phyloP scores from a whole-genome alignment of 2,888 invertebrate genomes.

The Lepidocyrtoides sp. region DNA sequence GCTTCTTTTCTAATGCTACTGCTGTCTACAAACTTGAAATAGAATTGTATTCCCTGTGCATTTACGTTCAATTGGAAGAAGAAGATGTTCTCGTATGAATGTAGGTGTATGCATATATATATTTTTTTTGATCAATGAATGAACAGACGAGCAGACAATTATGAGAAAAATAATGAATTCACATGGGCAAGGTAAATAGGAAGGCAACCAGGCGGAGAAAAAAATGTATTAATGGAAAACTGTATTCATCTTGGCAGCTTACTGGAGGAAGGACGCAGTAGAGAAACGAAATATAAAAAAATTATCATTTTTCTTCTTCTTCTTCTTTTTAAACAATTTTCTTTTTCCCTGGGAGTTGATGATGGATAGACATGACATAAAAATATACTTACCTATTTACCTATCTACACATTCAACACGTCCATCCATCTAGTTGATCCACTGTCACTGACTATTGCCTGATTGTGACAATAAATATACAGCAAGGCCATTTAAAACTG shows the following conservation, averaged over 20 bases:
- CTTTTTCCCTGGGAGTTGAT: neutral
- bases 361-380: conserved; percentile 26
- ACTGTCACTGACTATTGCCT: too few relatives aligned
- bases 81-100: neutral
- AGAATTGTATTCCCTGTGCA: neutral
- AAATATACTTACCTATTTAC: too few relatives aligned
- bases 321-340: neutral
- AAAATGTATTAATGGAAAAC: neutral
- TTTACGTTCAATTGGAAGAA: neutral
- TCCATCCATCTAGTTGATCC: too few relatives aligned
- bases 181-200: neutral
- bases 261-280: neutral
- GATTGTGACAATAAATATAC: neutral
- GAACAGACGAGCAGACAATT: neutral
- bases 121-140: conserved; percentile 17
- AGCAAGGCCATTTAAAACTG: neutral
- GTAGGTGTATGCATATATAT: neutral
- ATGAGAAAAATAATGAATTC: conserved; percentile 30
- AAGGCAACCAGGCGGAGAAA: neutral
- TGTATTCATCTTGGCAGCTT: conserved; percentile 22
- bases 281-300: neutral
- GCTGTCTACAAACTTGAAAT: too few relatives aligned
- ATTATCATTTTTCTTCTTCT: neutral
- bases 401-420: too few relatives aligned
- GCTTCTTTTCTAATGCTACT: too few relatives aligned